These are phyloP conservation scores for Sylvietta virens DNA, from an alignment of 2,113 vertebrate genomes.

Conservation along the genomic window DNA sequence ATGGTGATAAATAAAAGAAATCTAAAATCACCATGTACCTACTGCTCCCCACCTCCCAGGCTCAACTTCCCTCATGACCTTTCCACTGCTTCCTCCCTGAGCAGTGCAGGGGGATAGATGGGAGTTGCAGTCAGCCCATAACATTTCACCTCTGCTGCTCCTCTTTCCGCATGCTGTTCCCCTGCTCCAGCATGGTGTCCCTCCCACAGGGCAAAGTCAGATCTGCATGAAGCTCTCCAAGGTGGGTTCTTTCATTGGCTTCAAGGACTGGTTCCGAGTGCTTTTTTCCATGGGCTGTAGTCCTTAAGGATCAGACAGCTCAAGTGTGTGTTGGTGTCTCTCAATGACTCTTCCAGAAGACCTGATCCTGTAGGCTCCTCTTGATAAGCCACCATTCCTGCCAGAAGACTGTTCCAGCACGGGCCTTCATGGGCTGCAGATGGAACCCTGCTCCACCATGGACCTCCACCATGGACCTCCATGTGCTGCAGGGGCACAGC, in stretches of 20 bases:
- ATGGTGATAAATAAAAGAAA: neutral
- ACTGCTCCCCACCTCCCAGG: neutral
- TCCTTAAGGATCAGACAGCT: neutral
- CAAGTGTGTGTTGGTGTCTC: neutral
- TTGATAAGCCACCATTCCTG: neutral
- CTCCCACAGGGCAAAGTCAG: neutral
- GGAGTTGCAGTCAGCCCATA: neutral
- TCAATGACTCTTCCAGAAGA: neutral
- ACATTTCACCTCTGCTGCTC: neutral
- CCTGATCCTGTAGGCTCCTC: neutral
- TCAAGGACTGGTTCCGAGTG: neutral
- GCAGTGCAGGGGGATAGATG: neutral
- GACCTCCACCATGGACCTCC: neutral
- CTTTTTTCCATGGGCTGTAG: rapidly evolving
- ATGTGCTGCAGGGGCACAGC: neutral
- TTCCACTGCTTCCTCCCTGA: neutral
- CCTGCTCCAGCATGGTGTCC: neutral
- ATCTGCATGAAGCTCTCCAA: neutral
- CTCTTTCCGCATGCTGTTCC: neutral
- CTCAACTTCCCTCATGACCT: neutral
- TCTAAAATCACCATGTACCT: neutral
- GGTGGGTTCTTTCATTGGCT: neutral
- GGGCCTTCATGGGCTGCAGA: neutral
- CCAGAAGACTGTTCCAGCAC: neutral
- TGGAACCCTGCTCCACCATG: neutral